Percentiles rank a stretch among this genome's conserved stretches.
phyloP scores from a whole-genome alignment of 2,888 invertebrate species.

The Linnaemya tessellans region DNA sequence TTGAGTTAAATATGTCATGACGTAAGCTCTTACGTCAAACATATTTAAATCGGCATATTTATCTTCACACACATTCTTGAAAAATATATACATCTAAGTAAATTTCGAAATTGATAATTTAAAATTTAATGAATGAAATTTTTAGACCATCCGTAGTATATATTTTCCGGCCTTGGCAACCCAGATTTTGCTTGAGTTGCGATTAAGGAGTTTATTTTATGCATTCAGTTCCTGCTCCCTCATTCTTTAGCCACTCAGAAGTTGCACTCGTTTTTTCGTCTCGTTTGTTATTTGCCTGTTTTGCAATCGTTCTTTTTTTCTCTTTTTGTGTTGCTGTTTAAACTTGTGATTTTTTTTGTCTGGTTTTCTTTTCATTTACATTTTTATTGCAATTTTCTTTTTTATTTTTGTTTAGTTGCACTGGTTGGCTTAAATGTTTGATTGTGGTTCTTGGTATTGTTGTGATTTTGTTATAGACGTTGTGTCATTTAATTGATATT shows the following conservation, averaged over 20 bases:
- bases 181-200: too few species aligned
- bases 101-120: too few species aligned
- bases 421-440: constrained; percentile 43
- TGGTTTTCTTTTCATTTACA: constrained; percentile 30
- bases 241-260: background rate
- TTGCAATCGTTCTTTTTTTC: background rate
- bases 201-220: too few species aligned
- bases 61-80: too few species aligned
- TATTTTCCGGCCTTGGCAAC: too few species aligned
- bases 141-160: too few species aligned
- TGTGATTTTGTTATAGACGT: background rate
- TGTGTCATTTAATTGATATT: background rate
- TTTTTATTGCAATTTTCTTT: constrained; percentile 10
- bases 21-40: too few species aligned
- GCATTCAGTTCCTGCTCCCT: background rate
- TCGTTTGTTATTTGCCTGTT: constrained; percentile 13
- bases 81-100: too few species aligned
- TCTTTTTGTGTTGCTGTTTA: constrained; percentile 17
- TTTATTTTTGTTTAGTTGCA: constrained; percentile 11
- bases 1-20: too few species aligned
- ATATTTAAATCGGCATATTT: too few species aligned
- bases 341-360: constrained; percentile 42
- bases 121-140: too few species aligned
- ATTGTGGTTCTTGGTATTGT: constrained; percentile 14
- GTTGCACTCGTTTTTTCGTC: constrained; percentile 8